phyloP scores from a whole-genome alignment of 2,888 invertebrate species.

The Deroplatys truncata region DNA sequence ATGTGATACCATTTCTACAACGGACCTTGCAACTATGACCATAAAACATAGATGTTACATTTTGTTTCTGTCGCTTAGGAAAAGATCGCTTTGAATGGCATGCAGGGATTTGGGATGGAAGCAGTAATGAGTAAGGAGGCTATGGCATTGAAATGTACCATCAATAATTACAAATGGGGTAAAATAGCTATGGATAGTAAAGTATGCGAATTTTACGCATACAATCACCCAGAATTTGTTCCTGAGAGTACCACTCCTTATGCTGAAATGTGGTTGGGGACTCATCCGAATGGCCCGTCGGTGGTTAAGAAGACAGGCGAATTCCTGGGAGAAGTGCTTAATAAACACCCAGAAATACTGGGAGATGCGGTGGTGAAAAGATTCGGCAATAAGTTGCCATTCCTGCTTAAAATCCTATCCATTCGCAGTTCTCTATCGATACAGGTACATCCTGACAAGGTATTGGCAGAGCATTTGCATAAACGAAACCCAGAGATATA shows the following conservation, averaged over 20 bases:
- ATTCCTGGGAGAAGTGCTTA: constrained; percentile 53
- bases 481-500: constrained; percentile 68
- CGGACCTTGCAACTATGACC: no score
- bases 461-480: constrained; percentile 37
- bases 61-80: no score
- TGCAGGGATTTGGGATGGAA: no score
- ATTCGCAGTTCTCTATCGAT: constrained; percentile 90
- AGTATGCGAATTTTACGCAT: constrained; percentile 68
- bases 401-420: constrained; percentile 91
- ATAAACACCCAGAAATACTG: constrained; percentile 60
- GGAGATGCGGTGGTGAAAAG: constrained; percentile 57
- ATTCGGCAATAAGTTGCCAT: constrained; percentile 76
- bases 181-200: constrained; percentile 71
- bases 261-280: constrained; percentile 98
- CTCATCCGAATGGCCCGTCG: constrained; percentile 88
- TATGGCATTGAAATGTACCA: constrained; percentile 76
- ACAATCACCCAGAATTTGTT: constrained; percentile 54
- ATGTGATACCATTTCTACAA: no score
- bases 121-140: no score
- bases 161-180: constrained; percentile 93
- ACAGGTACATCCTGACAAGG: constrained; percentile 93
- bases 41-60: no score
- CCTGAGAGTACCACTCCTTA: constrained; percentile 66
- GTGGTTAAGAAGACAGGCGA: constrained; percentile 52
- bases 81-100: no score